phyloP scores from a whole-genome alignment of 2,797 vertebrate species.

The Eremophila alpestris region DNA sequence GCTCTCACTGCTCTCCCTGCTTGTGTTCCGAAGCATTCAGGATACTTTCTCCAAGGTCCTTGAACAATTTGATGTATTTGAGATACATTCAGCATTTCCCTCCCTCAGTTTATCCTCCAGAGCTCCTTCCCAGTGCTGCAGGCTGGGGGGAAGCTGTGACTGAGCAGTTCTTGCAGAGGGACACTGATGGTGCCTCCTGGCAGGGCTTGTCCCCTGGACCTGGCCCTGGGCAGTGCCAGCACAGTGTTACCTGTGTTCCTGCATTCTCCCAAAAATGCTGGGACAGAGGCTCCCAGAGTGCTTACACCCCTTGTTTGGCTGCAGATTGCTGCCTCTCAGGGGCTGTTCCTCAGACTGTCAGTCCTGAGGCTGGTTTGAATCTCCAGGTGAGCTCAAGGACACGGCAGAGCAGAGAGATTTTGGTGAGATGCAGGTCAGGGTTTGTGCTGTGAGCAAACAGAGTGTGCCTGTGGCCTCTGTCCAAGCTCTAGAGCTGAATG shows the following conservation, averaged over 20 bases:
- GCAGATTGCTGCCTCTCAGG: background rate
- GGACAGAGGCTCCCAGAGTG: background rate
- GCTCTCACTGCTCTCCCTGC: background rate
- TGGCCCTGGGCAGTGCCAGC: background rate
- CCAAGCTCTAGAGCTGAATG: background rate
- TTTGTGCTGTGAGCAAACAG: background rate
- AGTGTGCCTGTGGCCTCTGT: background rate
- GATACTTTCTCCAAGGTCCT: background rate
- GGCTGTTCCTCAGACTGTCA: background rate
- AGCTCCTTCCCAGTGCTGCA: background rate
- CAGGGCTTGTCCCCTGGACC: background rate
- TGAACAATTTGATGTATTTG: too few relatives aligned
- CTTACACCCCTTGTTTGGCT: background rate
- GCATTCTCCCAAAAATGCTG: rapidly evolving
- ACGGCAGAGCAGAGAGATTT: background rate
- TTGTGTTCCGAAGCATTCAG: background rate
- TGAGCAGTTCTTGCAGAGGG: background rate
- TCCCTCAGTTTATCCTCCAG: background rate
- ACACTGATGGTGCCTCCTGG: rapidly evolving
- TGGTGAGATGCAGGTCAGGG: background rate
- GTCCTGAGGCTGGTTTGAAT: background rate
- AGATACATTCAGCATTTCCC: background rate
- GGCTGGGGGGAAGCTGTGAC: background rate
- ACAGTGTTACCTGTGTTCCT: rapidly evolving
- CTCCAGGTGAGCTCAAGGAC: background rate